A percentile compares a stretch with the other conserved stretches of the same genome.
Evolutionary conservation across 2,797 vertebrate species (phyloP).

Genomic region (Pseudochirops cupreus): DNA sequence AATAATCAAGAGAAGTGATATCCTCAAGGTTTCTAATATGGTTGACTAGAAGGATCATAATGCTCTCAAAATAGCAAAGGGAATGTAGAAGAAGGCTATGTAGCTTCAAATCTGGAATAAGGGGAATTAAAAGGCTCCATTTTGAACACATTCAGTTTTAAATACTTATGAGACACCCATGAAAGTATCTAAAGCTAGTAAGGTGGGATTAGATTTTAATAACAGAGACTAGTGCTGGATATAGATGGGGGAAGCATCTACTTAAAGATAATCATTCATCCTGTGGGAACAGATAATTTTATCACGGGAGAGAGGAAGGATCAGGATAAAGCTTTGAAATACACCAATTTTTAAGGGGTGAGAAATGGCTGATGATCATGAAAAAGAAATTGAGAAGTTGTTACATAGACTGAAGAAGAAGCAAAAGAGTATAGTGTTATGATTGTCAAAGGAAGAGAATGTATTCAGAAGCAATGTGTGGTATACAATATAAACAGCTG

Average conservation of each 20-base stretch:
- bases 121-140: not conserved
- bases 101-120: not conserved
- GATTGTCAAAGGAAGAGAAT: not conserved
- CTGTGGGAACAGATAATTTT: not conserved
- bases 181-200: not conserved
- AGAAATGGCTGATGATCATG: not conserved
- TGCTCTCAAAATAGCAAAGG: not conserved
- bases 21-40: not conserved
- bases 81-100: not conserved
- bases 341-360: not conserved
- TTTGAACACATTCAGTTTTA: not conserved
- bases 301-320: not conserved
- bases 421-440: not conserved
- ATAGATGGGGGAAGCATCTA: not conserved
- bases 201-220: not conserved
- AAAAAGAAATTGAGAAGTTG: not conserved
- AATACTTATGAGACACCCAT: not conserved
- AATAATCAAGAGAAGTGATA: not conserved
- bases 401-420: not conserved
- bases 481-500: not conserved
- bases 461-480: not conserved
- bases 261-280: not conserved
- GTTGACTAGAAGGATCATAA: not conserved
- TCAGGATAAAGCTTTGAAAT: not conserved
- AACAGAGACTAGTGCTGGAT: not conserved